Conservation (phyloP, 2,888 invertebrate species). For the Tribolium freemani region DNA sequence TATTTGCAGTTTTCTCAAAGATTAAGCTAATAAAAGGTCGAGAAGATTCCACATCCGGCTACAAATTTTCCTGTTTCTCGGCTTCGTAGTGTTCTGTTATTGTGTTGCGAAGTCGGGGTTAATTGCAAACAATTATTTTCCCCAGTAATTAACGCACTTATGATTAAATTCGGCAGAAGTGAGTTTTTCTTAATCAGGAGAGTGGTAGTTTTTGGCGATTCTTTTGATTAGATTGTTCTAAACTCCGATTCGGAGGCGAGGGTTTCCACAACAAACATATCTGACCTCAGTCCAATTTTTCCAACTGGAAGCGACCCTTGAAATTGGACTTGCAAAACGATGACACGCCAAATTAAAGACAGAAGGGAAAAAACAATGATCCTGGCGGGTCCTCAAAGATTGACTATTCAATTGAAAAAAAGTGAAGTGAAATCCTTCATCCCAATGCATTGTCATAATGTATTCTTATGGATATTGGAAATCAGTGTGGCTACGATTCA, state of each 20-base stretch:
- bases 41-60: neutral
- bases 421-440: conserved; percentile 25
- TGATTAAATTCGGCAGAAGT: too few species aligned
- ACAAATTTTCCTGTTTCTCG: neutral
- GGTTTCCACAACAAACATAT: neutral
- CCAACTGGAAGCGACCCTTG: neutral
- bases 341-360: neutral
- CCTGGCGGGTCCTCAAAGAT: neutral
- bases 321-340: neutral
- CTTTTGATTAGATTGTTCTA: neutral
- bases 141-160: neutral
- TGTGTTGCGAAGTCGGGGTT: neutral
- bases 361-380: neutral
- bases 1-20: neutral
- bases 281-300: neutral
- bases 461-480: conserved; percentile 43
- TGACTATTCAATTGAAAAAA: neutral
- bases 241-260: neutral
- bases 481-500: conserved; percentile 44
- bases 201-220: too few species aligned
- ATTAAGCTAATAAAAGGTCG: neutral
- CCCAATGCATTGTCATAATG: conserved; percentile 40
- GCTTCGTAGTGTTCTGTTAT: too few species aligned
- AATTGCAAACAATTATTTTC: neutral
- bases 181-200: too few species aligned